Base-by-base conservation (phyloP, 2,113 vertebrate species). In the Xenus cinereus region DNA sequence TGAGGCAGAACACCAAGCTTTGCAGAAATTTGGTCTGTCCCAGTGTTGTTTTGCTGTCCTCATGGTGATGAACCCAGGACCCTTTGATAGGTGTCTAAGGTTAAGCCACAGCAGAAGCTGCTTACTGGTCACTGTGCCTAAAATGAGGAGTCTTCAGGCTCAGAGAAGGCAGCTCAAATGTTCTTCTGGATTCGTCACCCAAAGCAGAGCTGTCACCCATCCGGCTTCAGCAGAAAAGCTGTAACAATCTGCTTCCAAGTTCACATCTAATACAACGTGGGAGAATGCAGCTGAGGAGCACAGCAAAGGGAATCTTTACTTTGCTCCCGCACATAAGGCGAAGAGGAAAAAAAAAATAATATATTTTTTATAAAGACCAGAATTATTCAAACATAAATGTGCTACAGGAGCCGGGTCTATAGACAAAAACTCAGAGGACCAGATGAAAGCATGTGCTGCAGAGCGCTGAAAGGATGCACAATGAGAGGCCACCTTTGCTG, bases 181-280 rank as follows among this genome's bases (percentile, higher is more conserved):
- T 10, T 63, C 32, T 43, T 18, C 23, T 37, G 21, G 3, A 0
- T 76, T 48, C 3, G 0, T 19, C 45, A 32, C 10, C 28, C 63
- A 14, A 26, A 46, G n/a, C 28, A 77, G 71, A 80, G 53, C 66
- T 8, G 28, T 8, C 62, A 23, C 41, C 46, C 54, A 50, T 5
- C 59, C 33, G 54, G 46, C 53, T 39, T 35, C 66, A 48, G 60
- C n/a, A 67, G 72, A 80, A 80, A 43, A 5, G 18, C 13, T 63
- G 43, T 2, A 69, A n/a, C 41, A 24, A 59, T 35, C 67, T 62
- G 22, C 63, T 68, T 63, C 20, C 22, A 62, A 12, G 19, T 68
- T 39, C 53, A 48, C 27, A 0, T 8, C 53, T 18, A 50, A 62
- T 11, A 14, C 46, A 63, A 5, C 0, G 0, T 7, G 14, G 7